Conservation (phyloP, 1,140 invertebrate genomes). For the Penaeus vannamei region DNA sequence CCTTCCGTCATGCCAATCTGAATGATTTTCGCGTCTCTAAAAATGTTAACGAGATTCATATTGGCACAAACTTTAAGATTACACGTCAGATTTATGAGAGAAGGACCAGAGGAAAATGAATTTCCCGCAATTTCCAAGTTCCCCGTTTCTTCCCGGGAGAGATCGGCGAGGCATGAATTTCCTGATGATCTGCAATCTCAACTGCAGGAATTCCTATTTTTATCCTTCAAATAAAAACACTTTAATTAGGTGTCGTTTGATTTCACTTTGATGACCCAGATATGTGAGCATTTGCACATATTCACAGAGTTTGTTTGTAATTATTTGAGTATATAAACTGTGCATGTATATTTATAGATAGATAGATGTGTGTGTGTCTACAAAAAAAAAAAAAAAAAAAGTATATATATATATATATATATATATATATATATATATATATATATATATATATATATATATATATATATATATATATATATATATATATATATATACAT, state of each 20-base stretch:
- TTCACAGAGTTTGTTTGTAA: not conserved
- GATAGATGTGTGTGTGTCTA: not conserved
- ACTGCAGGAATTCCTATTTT: too few species aligned
- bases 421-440: slow-evolving; percentile 7
- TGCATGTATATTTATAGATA: not conserved
- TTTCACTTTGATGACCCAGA: not conserved
- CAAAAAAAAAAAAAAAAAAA: not conserved
- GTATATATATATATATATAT: not conserved
- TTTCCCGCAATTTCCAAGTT: too few species aligned
- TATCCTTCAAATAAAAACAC: too few species aligned
- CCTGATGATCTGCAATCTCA: too few species aligned
- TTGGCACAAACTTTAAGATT: too few species aligned
- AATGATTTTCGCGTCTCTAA: too few species aligned
- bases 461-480: slow-evolving; percentile 18
- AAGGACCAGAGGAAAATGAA: too few species aligned
- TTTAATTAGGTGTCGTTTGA: not conserved
- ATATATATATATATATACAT: slow-evolving; percentile 24
- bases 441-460: slow-evolving; percentile 16
- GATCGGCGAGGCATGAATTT: too few species aligned
- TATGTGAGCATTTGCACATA: not conserved
- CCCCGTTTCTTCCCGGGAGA: too few species aligned
- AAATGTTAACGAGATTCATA: too few species aligned
- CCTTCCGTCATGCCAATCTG: too few species aligned
- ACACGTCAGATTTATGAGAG: too few species aligned
- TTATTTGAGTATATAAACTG: not conserved